Evolutionary conservation across 2,113 vertebrate species (phyloP), one percentile per base, ranked within the genome.

Genomic region (Sylvilagus bachmani): DNA sequence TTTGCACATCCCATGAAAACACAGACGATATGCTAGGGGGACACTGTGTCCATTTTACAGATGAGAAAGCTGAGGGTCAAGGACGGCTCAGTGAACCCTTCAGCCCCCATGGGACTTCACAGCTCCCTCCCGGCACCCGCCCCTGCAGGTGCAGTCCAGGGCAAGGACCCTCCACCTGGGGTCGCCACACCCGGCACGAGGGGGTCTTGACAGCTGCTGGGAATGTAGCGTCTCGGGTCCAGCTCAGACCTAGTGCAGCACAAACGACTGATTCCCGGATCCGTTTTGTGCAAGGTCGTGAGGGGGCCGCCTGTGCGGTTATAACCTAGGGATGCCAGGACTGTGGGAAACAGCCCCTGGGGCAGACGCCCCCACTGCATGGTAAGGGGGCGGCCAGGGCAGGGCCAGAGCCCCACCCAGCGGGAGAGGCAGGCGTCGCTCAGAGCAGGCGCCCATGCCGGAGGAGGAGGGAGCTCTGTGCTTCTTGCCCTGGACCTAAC

Each of bases 21-120:
- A 4, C 0, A 1, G 70, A 61, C 25, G 12, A 21, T 25, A 25
- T 31, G 25, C 25, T 29, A 62, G n/a, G 53, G 53, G 66, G 33
- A 85, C 25, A 10, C 3, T 13, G 10, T 22, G 33, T 74, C 92
- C 78, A 61, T 88, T 87, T 88, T 14, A 49, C 51, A 90, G 88
- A 79, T 69, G 77, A 85, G 69, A 69, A 95, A 91, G 89, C 81
- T 14, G 77, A 96, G 78, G 1, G 22, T 55, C 5, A 16, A 27
- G 62, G 55, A 53, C 73, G 38, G 25, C 69, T 51, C 2, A 55
- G 5, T 13, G 85, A 94, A 96, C 79, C 83, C 85, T 62, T 69
- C 21, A 12, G 71, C 62, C 21, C n/a, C 67, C 0, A 0, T 0
- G 0, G 38, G 51, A 3, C n/a, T n/a, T 22, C 10, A 6, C 14